Evolutionary conservation across 1,140 invertebrate species (phyloP).

Genomic region (Apis laboriosa): DNA sequence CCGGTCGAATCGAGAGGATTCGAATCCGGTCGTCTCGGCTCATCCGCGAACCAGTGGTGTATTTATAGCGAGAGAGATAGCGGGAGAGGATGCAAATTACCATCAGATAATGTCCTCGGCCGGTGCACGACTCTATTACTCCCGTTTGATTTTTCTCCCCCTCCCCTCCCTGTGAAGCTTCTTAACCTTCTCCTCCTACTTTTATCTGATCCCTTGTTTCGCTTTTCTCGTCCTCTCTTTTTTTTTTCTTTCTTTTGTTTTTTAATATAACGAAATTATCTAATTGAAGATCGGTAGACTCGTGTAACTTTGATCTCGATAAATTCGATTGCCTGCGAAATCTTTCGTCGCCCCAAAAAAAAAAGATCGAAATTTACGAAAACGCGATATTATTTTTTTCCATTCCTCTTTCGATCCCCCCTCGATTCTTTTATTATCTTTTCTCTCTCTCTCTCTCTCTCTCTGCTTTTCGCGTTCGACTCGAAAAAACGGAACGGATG

Average conservation of each 20-base stretch:
- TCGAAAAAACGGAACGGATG: not conserved
- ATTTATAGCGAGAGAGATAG: slow-evolving; percentile 47
- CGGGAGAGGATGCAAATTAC: slow-evolving; percentile 59
- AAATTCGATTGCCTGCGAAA: not conserved
- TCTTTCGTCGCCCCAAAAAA: not conserved
- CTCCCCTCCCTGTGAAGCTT: slow-evolving; percentile 51
- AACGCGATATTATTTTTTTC: slow-evolving; percentile 18
- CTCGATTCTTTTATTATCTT: not conserved
- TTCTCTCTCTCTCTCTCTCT: not conserved
- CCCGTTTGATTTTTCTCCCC: slow-evolving; percentile 29
- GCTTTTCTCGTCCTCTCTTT: no score
- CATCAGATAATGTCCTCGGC: slow-evolving; percentile 67
- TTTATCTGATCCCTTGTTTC: slow-evolving; percentile 3
- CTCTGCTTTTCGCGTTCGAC: not conserved
- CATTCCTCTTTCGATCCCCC: not conserved
- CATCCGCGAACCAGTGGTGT: not conserved
- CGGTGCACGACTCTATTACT: slow-evolving; percentile 67
- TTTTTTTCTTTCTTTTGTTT: no score
- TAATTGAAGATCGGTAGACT: slow-evolving; percentile 54
- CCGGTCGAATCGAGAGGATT: not conserved
- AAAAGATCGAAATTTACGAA: slow-evolving; percentile 47
- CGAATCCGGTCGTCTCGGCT: slow-evolving; percentile 9
- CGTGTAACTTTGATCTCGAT: no score
- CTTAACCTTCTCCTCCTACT: slow-evolving; percentile 22
- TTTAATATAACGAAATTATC: slow-evolving; percentile 60